Evolutionary conservation across 2,888 invertebrate genomes (phyloP).

Genomic region (Busseola fusca): DNA sequence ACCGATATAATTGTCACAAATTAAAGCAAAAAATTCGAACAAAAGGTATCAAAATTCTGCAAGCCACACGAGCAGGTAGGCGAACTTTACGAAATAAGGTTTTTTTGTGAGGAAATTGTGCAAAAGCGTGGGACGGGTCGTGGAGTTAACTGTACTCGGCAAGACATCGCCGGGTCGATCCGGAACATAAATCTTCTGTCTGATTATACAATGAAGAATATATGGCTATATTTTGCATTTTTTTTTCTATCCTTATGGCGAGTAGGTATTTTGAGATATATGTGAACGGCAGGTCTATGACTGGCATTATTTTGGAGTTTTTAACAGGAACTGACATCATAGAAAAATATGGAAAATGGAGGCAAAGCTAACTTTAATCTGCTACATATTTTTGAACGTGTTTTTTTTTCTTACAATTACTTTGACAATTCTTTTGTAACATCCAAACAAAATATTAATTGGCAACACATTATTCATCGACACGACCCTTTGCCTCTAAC

Average conservation of each 20-base stretch:
- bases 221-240: constrained; percentile 44
- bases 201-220: constrained; percentile 63
- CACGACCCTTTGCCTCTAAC: constrained; percentile 66
- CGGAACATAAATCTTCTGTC: constrained; percentile 73
- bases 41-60: constrained; percentile 89
- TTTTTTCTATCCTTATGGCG: constrained; percentile 6
- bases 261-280: constrained; percentile 8
- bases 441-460: constrained; percentile 41
- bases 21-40: constrained; percentile 87
- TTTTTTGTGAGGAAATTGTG: constrained; percentile 82
- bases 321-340: background rate
- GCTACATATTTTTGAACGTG: background rate
- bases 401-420: background rate
- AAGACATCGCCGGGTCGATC: constrained; percentile 72
- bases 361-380: background rate
- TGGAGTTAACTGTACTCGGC: constrained; percentile 79
- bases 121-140: constrained; percentile 87
- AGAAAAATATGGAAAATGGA: background rate
- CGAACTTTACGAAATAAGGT: constrained; percentile 77
- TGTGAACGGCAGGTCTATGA: background rate
- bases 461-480: constrained; percentile 63
- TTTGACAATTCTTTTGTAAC: background rate
- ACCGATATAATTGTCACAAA: constrained; percentile 89
- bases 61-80: constrained; percentile 89
- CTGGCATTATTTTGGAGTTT: background rate